Base-by-base conservation (phyloP, 2,888 invertebrate genomes). In the Acrobasis repandana region DNA sequence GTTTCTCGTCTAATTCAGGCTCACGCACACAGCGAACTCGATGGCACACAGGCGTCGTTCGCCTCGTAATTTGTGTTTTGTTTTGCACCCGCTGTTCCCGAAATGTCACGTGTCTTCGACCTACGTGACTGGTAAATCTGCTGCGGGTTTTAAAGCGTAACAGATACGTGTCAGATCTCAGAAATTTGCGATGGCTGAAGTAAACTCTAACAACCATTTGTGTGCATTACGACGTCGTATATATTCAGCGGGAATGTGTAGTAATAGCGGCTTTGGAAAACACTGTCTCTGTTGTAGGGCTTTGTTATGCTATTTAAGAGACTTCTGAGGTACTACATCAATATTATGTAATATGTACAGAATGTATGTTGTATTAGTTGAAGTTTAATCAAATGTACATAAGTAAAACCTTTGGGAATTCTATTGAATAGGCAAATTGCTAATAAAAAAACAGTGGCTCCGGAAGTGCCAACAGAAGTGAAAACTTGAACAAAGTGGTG, bases 1-100 rank as follows among this genome's bases (percentile, higher is more conserved):
- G 92, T 92, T 92, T 91, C 88, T 87, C 92, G 91, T 92, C 91
- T 92, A 92, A 91, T 92, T 92, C 92, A 91, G 89, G 92, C 91
- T 90, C 90, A 90, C 92, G 89, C 92, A 92, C 92, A 92, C 90
- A 85, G 68, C 67, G 81, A 81, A 79, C 80, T 82, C 79, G 70
- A 71, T 75, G 80, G 79, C 83, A 86, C 86, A 85, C 82, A 81
- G 71, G 69, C 74, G 69, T 66, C 65, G 64, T 65, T 68, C 76
- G 76, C 82, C 80, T 82, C 85, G 87, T 90, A 87, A 88, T 89
- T 88, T 79, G 74, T 80, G 79, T 80, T 82, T 85, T 85, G 87
- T 88, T 90, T 87, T 82, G 83, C 79, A 79, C 79, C 79, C 80
- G 85, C 82, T 83, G 83, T 81, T 85, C 82, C 83, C 78, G 71